Percentiles rank a stretch among this genome's conserved stretches.
These are phyloP conservation scores for Petrocephalus schoutedeni DNA, from an alignment of 2,797 vertebrate species.

Conservation along the genomic window DNA sequence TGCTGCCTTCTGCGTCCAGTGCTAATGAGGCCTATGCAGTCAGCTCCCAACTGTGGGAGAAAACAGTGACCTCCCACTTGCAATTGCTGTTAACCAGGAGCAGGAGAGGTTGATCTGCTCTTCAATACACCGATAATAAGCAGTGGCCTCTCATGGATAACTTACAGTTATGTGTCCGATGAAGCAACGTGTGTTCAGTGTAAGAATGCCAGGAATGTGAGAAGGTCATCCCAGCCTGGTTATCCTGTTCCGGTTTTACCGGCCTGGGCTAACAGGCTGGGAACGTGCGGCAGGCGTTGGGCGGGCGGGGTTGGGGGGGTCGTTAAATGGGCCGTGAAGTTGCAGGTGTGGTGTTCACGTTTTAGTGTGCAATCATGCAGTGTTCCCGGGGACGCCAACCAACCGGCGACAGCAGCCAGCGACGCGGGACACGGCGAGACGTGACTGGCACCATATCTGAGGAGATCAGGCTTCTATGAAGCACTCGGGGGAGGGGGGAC, in stretches of 20 bases:
- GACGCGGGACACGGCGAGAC: not conserved
- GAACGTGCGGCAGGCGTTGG: not conserved
- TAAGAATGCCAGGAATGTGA: not conserved
- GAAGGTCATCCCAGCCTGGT: not conserved
- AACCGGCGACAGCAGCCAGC: no score
- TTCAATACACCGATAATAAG: not conserved
- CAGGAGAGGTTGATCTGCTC: not conserved
- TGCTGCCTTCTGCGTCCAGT: not conserved
- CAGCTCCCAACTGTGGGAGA: not conserved
- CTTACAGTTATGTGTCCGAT: not conserved
- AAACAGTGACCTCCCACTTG: not conserved
- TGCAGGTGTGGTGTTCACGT: not conserved
- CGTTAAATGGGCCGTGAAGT: not conserved
- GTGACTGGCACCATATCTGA: not conserved
- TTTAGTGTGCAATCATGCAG: not conserved
- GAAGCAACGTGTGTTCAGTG: not conserved
- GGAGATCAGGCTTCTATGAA: not conserved
- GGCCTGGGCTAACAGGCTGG: not conserved
- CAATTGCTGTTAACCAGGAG: not conserved
- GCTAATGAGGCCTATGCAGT: not conserved
- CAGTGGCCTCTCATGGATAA: not conserved
- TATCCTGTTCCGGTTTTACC: not conserved
- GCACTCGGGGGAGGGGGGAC: no score
- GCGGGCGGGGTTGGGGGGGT: not conserved
- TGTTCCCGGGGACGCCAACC: no score